Conservation (phyloP, 2,888 invertebrate species). For the Pycnomerus fuliginosus region DNA sequence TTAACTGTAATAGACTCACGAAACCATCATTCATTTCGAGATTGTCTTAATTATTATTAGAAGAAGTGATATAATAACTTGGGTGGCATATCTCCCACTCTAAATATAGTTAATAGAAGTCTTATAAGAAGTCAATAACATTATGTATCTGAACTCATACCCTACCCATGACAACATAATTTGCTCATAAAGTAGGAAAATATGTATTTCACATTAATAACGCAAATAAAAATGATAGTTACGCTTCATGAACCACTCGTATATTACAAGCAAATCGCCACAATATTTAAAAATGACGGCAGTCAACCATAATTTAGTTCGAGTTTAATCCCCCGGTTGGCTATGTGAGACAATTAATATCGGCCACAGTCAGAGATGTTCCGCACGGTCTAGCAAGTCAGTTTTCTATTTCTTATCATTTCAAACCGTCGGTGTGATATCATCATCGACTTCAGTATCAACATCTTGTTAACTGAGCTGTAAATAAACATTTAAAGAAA, state of each 20-base stretch:
- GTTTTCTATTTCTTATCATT: conserved; percentile 15
- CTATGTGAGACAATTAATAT: conserved; percentile 29
- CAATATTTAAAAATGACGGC: conserved; percentile 24
- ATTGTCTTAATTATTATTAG: too few species aligned
- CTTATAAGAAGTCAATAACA: not conserved
- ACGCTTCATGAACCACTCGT: conserved; percentile 25
- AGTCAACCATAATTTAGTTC: conserved; percentile 26
- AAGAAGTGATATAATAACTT: too few species aligned
- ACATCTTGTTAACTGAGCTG: too few species aligned
- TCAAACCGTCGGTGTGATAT: too few species aligned
- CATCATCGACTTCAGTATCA: too few species aligned
- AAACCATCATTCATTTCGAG: too few species aligned
- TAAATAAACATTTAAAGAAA: too few species aligned
- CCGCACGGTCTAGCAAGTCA: conserved; percentile 26
- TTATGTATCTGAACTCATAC: conserved; percentile 2
- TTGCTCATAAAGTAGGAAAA: conserved; percentile 26
- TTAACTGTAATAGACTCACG: too few species aligned
- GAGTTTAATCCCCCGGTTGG: conserved; percentile 25
- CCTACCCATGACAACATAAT: conserved; percentile 28
- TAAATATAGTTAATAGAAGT: too few species aligned
- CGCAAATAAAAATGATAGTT: conserved; percentile 22
- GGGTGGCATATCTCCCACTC: too few species aligned
- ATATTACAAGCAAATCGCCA: conserved; percentile 25
- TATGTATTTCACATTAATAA: conserved; percentile 24
- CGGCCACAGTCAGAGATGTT: conserved; percentile 26